Percentiles rank a stretch among this genome's conserved stretches.
phyloP scores from a whole-genome alignment of 2,888 invertebrate genomes.

The Arge pagana region DNA sequence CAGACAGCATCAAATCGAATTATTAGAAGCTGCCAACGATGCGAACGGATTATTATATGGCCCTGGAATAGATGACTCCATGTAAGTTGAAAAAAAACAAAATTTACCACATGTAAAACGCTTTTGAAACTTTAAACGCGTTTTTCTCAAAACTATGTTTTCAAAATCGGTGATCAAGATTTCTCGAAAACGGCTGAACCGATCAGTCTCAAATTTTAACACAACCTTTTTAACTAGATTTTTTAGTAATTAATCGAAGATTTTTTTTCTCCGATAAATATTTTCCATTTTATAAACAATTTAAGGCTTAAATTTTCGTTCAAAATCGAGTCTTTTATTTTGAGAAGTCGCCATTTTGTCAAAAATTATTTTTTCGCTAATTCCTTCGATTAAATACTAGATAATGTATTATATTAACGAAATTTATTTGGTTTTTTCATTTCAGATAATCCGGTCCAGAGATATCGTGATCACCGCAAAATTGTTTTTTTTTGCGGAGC shows the following conservation, averaged over 20 bases:
- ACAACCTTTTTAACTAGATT: neutral
- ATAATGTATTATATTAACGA: too few relatives aligned
- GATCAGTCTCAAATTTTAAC: constrained; percentile 10
- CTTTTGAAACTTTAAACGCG: constrained; percentile 28
- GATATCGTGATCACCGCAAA: constrained; percentile 22
- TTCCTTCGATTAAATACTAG: too few relatives aligned
- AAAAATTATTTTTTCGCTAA: constrained; percentile 24
- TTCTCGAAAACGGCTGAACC: constrained; percentile 26
- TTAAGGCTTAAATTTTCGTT: neutral
- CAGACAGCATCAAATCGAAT: constrained; percentile 31
- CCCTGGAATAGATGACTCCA: constrained; percentile 21
- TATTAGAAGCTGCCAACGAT: constrained; percentile 30
- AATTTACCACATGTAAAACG: constrained; percentile 21
- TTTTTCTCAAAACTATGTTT: constrained; percentile 29
- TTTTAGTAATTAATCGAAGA: too few relatives aligned
- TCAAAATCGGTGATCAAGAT: constrained; percentile 26
- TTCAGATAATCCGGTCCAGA: constrained; percentile 17
- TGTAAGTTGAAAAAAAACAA: constrained; percentile 22
- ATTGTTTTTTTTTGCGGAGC: constrained; percentile 17
- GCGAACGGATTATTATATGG: constrained; percentile 33
- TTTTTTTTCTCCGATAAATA: too few relatives aligned
- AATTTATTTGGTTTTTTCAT: too few relatives aligned
- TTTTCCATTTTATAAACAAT: too few relatives aligned
- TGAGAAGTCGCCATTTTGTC: constrained; percentile 3
- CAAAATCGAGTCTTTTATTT: neutral